Evolutionary conservation across 2,113 vertebrate species (phyloP).

Genomic region (Antidorcas marsupialis): DNA sequence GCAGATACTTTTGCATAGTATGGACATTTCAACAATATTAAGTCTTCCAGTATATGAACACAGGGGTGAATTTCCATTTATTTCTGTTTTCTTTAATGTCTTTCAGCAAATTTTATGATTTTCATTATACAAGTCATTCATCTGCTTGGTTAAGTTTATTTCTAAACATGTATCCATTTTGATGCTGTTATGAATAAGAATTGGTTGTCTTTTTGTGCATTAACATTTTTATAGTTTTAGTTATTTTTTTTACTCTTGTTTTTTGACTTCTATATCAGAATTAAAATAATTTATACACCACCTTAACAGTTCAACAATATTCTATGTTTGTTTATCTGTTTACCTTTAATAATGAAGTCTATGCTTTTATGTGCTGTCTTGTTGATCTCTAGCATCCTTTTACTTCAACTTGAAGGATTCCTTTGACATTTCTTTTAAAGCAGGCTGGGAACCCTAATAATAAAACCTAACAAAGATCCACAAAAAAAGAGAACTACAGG

Average conservation of each 20-base stretch:
- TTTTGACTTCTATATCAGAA: neutral
- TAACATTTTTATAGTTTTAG: neutral
- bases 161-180: neutral
- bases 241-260: neutral
- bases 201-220: neutral
- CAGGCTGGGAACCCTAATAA: no score
- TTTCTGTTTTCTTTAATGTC: neutral
- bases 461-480: no score
- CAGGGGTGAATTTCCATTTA: neutral
- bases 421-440: neutral
- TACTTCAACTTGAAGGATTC: neutral
- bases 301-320: neutral
- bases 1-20: neutral
- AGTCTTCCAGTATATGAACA: neutral
- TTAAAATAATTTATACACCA: neutral
- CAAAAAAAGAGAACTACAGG: no score
- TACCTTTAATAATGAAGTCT: neutral
- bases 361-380: neutral
- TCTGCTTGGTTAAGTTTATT: neutral
- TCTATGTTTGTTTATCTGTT: neutral
- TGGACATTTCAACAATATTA: neutral
- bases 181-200: neutral
- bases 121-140: neutral
- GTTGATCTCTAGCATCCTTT: neutral
- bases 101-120: neutral